phyloP scores from a whole-genome alignment of 2,797 vertebrate species.

The Sebastes elongatus region DNA sequence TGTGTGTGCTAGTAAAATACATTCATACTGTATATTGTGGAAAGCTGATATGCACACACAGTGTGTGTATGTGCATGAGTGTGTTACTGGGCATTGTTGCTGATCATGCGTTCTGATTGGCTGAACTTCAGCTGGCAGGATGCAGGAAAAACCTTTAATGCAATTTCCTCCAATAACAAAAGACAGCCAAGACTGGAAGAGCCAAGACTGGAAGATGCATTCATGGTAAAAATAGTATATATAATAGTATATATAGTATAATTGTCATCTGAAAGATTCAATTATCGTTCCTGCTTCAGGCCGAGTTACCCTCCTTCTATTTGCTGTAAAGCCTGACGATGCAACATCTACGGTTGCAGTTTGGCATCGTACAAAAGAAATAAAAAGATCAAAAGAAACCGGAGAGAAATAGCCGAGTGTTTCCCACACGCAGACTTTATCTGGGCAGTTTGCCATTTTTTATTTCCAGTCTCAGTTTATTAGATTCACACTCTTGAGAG shows the following conservation, averaged over 20 bases:
- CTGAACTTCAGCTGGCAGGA: conserved; percentile 48
- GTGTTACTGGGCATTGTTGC: conserved; percentile 47
- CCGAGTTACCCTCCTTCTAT: neutral
- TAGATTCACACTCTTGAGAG: neutral
- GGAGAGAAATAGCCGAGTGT: conserved; percentile 1
- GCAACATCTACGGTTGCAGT: conserved; percentile 5
- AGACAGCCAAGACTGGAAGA: neutral
- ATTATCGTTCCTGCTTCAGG: neutral
- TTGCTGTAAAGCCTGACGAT: neutral
- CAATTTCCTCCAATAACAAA: conserved; percentile 29
- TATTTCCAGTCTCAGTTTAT: conserved; percentile 16
- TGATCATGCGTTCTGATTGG: conserved; percentile 27
- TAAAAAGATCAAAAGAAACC: conserved; percentile 1
- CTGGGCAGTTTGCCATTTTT: conserved; percentile 11
- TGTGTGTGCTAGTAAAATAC: neutral
- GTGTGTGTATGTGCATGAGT: neutral
- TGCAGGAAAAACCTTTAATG: conserved; percentile 23
- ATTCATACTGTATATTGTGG: neutral
- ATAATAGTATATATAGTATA: neutral
- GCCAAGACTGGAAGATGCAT: neutral
- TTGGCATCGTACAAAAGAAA: neutral
- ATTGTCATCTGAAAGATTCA: neutral
- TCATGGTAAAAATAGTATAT: neutral
- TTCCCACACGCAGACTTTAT: conserved; percentile 17
- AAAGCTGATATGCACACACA: neutral